Conservation (phyloP, 2,888 invertebrate species). For the Alsophila aescularia region DNA sequence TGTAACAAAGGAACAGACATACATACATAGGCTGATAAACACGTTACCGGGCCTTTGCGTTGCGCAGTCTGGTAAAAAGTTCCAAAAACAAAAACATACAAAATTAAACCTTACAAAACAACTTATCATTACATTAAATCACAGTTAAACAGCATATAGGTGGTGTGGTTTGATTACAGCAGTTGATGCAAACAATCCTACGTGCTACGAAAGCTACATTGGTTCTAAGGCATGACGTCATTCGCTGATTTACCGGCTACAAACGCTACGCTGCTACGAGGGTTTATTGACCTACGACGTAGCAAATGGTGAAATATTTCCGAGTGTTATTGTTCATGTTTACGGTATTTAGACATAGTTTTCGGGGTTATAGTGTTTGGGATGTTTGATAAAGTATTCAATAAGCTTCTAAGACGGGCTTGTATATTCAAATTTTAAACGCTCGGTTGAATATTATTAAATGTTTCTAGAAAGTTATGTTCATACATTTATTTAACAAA, state of each 20-base stretch:
- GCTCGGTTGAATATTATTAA: too few species aligned
- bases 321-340: slow-evolving; percentile 3
- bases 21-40: too few species aligned
- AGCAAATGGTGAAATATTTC: slow-evolving; percentile 15
- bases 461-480: too few species aligned
- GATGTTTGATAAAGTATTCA: slow-evolving; percentile 4
- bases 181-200: slow-evolving; percentile 34
- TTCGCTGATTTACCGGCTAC: slow-evolving; percentile 55
- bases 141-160: slow-evolving; percentile 9
- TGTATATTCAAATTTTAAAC: neutral
- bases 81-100: too few species aligned
- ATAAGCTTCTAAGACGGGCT: neutral
- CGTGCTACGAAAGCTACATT: slow-evolving; percentile 46
- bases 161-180: slow-evolving; percentile 9
- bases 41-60: too few species aligned
- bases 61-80: too few species aligned
- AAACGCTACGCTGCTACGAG: slow-evolving; percentile 42
- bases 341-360: slow-evolving; percentile 6
- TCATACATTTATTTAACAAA: too few species aligned
- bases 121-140: too few species aligned
- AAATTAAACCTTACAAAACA: too few species aligned
- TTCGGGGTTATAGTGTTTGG: slow-evolving; percentile 1
- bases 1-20: too few species aligned
- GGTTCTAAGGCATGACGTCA: slow-evolving; percentile 52
- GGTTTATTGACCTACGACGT: slow-evolving; percentile 49